Percentiles rank a stretch among this genome's conserved stretches.
Evolutionary conservation across 2,888 invertebrate genomes (phyloP).

Genomic region (Drepanosiphum platanoidis): DNA sequence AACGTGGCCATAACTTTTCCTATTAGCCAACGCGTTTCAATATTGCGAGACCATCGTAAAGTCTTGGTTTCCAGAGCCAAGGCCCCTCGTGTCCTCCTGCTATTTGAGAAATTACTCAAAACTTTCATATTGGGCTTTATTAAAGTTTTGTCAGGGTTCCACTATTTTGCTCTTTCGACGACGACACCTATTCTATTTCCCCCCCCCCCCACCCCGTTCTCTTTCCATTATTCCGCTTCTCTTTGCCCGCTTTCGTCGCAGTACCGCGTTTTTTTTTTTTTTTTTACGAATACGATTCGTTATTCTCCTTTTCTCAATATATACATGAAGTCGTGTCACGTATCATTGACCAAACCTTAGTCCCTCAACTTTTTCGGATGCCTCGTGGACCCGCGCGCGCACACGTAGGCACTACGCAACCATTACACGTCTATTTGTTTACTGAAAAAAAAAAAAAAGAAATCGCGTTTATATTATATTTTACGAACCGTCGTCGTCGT

Average conservation of each 20-base stretch:
- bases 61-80: conserved; percentile 43
- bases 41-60: conserved; percentile 59
- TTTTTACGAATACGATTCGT: conserved; percentile 19
- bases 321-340: conserved; percentile 16
- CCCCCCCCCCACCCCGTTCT: neutral
- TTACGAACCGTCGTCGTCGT: neutral
- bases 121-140: conserved; percentile 61
- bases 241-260: neutral
- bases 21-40: conserved; percentile 61
- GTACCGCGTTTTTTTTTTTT: neutral
- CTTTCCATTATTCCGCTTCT: no score
- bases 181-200: conserved; percentile 37
- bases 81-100: conserved; percentile 18
- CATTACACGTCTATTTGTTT: neutral
- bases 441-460: no score
- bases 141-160: conserved; percentile 56
- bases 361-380: neutral
- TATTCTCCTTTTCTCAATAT: neutral
- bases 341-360: conserved; percentile 26
- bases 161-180: conserved; percentile 44
- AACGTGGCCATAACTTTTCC: conserved; percentile 57
- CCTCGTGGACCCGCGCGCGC: neutral
- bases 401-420: neutral
- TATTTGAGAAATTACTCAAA: conserved; percentile 60
- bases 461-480: neutral